Base-by-base conservation (phyloP, 1,140 invertebrate species). In the Pissodes strobi region DNA sequence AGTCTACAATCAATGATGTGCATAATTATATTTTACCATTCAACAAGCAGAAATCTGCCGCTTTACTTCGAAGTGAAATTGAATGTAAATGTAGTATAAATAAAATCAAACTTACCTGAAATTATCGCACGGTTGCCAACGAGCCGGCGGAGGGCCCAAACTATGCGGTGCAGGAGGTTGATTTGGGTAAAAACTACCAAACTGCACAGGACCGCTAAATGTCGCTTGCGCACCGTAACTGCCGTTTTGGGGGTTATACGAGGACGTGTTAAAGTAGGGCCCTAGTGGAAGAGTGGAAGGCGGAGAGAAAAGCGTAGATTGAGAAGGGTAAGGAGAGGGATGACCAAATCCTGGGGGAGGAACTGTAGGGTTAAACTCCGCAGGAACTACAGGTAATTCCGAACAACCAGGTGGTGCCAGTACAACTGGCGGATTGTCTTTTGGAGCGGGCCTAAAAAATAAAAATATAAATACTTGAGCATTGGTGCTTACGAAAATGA, bases 281-380 rank as follows among this genome's bases (percentile, higher is more conserved):
- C 9, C 15, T 13, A 13, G 5, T 4, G 3, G 3, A 41, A 17
- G 13, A 41, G 4, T 13, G 13, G 15, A 41, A 5, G 38, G 13
- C 3, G 38, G 4, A 5, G 13, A 6, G 27, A 30, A 30, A 30
- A 6, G 12, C 27, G 4, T 5, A 30, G 12, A n/a, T n/a, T 1
- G 49, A 30, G 4, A 34, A 13, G 10, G 17, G 6, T 37, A 8
- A 12, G 12, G 12, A 5, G 2, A 9, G 1, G 51, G 27, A 12
- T 19, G 15, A 1, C 45, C 46, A 21, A 58, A 63, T 15, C 60
- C 60, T 17, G 67, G 67, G 19, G 67, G 67, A 13, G 62, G 67
- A 3, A 69, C 57, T 8, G 57, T 27, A 48, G 67, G 67, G 38
- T 69, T 58, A 25, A 69, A 69, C 4, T 8, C n/a, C 6, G 39